Evolutionary conservation across 2,113 vertebrate genomes (phyloP), one percentile per base, ranked within the genome.

Genomic region (Varanus komodoensis): DNA sequence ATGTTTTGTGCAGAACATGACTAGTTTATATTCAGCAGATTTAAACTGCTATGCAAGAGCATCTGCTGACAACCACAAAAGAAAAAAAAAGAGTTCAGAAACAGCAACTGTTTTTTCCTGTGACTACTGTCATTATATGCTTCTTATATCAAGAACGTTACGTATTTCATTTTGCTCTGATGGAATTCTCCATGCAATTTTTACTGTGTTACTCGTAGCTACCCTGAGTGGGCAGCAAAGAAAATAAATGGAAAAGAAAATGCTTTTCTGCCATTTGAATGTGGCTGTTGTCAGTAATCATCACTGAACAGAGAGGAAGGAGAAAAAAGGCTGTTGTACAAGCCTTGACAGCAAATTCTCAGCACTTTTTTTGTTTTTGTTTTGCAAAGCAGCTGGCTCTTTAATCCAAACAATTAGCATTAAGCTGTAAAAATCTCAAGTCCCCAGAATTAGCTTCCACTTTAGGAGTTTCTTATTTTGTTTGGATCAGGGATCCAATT

Each of bases 401-500:
- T 94, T 92, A 38, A 88, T 87, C 78, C 57, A 85, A 75, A 89
- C 89, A 87, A 34, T 88, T 91, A 87, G 38, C 84, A 84, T 78
- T 93, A 90, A 94, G 84, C 87, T 44, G 34, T 29, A 74, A 74
- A 61, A 88, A 95, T 92, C 88, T 87, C 84, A 93, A 94, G 90
- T 86, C 91, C 34, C 75, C 81, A 87, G 50, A 34, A 84, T 94
- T 88, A 90, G 87, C n/a, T 77, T 91, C 77, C 71, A 71, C 82
- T 93, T 80, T 92, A 74, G 87, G 82, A n/a, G 82, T 89, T 82
- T 90, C 71, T 94, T 93, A 93, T 89, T 95, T 91, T 95, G 68
- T 95, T 92, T 80, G 88, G 91, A 87, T 68, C 78, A 88, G 84
- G 82, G 84, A 87, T 97, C 93, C 91, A 48, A 44, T 97, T 97